These are phyloP conservation scores for Mycetomoellerius zeteki DNA, from an alignment of 1,140 invertebrate species.

Conservation along the genomic window DNA sequence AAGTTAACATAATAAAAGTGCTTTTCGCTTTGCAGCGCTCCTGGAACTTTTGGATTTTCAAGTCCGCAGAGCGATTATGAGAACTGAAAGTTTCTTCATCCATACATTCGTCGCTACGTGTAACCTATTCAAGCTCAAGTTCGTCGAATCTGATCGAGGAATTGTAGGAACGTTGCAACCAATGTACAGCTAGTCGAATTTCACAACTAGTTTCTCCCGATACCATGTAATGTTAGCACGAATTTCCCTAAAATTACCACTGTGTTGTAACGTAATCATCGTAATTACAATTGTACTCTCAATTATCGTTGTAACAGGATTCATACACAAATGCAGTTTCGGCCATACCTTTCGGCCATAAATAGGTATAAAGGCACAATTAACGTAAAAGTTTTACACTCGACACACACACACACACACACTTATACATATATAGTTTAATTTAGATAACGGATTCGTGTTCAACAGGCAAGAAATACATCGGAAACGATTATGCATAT, in stretches of 20 bases:
- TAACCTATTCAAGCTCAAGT: slow-evolving; percentile 59
- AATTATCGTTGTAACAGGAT: slow-evolving; percentile 30
- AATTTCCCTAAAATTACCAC: slow-evolving; percentile 48
- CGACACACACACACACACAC: too few relatives aligned
- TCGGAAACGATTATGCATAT: too few relatives aligned
- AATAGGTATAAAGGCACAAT: too few relatives aligned
- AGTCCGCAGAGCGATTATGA: slow-evolving; percentile 38
- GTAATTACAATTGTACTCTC: slow-evolving; percentile 25
- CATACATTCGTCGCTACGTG: slow-evolving; percentile 60
- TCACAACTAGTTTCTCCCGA: slow-evolving; percentile 55
- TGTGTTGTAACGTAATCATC: slow-evolving; percentile 35
- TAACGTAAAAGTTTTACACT: too few relatives aligned
- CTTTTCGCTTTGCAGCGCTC: slow-evolving; percentile 31
- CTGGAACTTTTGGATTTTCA: slow-evolving; percentile 54
- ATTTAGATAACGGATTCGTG: too few relatives aligned
- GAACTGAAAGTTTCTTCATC: slow-evolving; percentile 57
- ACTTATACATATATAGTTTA: too few relatives aligned
- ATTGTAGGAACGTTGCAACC: slow-evolving; percentile 60
- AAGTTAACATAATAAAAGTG: slow-evolving; percentile 62
- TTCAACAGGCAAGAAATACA: too few relatives aligned
- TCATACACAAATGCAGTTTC: neutral
- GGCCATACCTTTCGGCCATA: too few relatives aligned
- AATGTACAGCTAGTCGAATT: slow-evolving; percentile 40
- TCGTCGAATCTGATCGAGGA: slow-evolving; percentile 47
- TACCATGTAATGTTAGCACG: slow-evolving; percentile 40